Conservation (phyloP, 2,113 vertebrate genomes). For the Labrus mixtus region DNA sequence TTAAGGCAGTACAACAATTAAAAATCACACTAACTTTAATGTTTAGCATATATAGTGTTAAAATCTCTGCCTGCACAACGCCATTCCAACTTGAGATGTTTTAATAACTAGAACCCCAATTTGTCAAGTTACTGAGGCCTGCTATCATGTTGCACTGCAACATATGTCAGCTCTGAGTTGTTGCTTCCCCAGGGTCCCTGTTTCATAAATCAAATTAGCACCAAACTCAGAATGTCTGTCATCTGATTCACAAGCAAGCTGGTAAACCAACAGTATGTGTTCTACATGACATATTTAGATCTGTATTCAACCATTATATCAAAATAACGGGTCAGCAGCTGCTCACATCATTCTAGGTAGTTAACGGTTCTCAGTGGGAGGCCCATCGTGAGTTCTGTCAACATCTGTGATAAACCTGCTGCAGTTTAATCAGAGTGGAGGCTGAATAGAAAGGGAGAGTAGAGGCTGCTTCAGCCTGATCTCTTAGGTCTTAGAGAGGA, state of each 20-base stretch:
- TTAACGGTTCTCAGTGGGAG: constrained; percentile 30
- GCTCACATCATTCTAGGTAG: neutral
- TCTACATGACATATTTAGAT: neutral
- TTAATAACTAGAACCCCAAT: constrained; percentile 59
- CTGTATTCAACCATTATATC: neutral
- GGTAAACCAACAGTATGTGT: neutral
- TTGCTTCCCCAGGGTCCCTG: constrained; percentile 46
- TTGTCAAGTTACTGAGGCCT: constrained; percentile 65
- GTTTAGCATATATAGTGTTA: too few relatives aligned
- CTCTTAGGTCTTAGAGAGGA: constrained; percentile 57
- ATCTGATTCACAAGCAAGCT: constrained; percentile 14
- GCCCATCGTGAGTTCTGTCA: constrained; percentile 10
- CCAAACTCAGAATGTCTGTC: constrained; percentile 27
- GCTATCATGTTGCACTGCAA: constrained; percentile 68
- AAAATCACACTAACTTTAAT: too few relatives aligned
- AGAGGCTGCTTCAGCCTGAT: constrained; percentile 54
- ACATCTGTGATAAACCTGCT: constrained; percentile 67
- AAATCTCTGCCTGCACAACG: constrained; percentile 11
- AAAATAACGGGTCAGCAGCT: neutral
- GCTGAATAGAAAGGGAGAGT: constrained; percentile 53
- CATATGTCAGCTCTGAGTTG: constrained; percentile 72
- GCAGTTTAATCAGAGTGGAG: constrained; percentile 44
- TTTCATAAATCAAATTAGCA: constrained; percentile 76
- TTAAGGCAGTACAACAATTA: too few relatives aligned
- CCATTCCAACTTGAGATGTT: constrained; percentile 30